Conservation (phyloP, 92 coral and sea anemone genomes). For the Isaurus tuberculatus region DNA sequence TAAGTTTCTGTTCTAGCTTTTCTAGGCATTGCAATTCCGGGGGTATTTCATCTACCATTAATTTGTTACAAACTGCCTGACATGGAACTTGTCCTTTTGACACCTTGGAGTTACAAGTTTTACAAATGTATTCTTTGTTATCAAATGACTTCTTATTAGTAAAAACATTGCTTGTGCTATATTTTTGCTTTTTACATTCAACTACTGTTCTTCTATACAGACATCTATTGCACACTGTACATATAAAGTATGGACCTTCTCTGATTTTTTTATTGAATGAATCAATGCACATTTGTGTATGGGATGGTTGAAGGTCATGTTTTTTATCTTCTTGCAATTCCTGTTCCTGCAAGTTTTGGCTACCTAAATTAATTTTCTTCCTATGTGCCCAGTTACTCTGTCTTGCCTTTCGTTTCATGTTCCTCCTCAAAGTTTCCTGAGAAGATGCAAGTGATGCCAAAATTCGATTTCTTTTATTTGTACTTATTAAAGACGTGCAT, state of each 20-base stretch:
- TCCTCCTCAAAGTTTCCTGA: slow-evolving; percentile 13
- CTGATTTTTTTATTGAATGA: slow-evolving; percentile 8
- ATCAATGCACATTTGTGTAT: slow-evolving; percentile 9
- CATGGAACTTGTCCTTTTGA: slow-evolving; percentile 42
- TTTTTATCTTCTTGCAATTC: slow-evolving; percentile 6
- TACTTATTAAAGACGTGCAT: slow-evolving; percentile 7
- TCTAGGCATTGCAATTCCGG: slow-evolving; percentile 39
- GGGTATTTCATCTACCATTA: slow-evolving; percentile 51
- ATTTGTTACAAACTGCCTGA: slow-evolving; percentile 57
- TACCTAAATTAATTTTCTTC: slow-evolving; percentile 5
- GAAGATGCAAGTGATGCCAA: slow-evolving; percentile 6
- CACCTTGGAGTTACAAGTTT: neutral
- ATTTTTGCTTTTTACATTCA: slow-evolving; percentile 5
- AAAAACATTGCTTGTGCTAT: slow-evolving; percentile 10
- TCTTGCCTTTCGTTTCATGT: slow-evolving; percentile 5
- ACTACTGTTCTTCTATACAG: slow-evolving; percentile 13
- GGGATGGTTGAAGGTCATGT: slow-evolving; percentile 4
- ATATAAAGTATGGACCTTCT: slow-evolving; percentile 12
- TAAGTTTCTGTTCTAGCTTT: slow-evolving; percentile 56
- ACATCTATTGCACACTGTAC: neutral
- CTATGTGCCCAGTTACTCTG: slow-evolving; percentile 4
- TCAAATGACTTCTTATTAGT: neutral
- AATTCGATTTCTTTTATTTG: slow-evolving; percentile 9
- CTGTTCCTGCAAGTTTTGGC: slow-evolving; percentile 5
- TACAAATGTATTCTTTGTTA: no score